phyloP scores from a whole-genome alignment of 2,888 invertebrate species.

The Pachycephus smyrnensis region DNA sequence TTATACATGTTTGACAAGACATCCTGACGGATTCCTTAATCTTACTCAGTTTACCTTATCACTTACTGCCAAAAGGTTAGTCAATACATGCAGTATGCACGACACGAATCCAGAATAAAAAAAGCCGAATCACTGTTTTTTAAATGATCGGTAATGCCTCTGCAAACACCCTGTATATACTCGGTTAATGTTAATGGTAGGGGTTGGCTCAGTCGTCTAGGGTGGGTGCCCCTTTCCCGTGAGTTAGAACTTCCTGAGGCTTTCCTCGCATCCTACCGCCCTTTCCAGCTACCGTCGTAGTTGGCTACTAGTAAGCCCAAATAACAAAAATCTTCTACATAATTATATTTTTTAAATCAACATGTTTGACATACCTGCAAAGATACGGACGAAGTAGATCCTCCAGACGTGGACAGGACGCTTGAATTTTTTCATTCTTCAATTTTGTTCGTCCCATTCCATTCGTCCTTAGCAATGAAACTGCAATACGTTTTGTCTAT shows the following conservation, averaged over 20 bases:
- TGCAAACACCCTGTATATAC: slow-evolving; percentile 52
- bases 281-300: slow-evolving; percentile 29
- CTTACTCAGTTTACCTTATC: background rate
- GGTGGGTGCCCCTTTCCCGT: slow-evolving; percentile 45
- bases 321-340: slow-evolving; percentile 49
- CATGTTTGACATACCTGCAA: background rate
- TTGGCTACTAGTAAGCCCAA: slow-evolving; percentile 50
- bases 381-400: background rate
- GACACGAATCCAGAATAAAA: background rate
- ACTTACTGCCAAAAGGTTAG: background rate
- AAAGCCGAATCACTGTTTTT: slow-evolving; percentile 26
- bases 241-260: slow-evolving; percentile 60
- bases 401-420: background rate
- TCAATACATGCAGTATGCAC: background rate
- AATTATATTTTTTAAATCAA: slow-evolving; percentile 28
- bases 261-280: slow-evolving; percentile 48
- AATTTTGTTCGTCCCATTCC: background rate
- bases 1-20: background rate
- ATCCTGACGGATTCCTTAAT: background rate
- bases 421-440: background rate
- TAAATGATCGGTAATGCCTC: slow-evolving; percentile 50
- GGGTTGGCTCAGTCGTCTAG: slow-evolving; percentile 43
- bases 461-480: background rate
- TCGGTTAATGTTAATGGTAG: slow-evolving; percentile 58
- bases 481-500: background rate